Conservation (phyloP, 1,140 invertebrate species). For the Papilio helenus region DNA sequence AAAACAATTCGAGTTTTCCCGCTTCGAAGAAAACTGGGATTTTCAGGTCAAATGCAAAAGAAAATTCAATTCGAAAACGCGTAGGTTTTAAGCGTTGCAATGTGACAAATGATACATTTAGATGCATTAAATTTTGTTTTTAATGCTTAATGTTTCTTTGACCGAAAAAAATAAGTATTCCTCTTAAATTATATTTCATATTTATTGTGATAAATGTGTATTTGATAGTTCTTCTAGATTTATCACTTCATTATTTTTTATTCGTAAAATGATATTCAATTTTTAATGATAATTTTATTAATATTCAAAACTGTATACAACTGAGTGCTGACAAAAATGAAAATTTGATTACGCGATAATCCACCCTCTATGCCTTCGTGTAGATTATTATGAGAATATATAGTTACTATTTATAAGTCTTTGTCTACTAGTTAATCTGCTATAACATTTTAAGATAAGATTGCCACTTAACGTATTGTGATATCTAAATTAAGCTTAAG, state of each 20-base stretch:
- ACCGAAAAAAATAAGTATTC: constrained; percentile 6
- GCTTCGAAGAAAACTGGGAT: constrained; percentile 2
- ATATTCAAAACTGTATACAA: neutral
- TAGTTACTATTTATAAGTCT: no score
- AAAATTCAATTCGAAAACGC: neutral
- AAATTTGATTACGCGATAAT: no score
- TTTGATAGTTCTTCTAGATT: constrained; percentile 1
- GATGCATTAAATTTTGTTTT: constrained; percentile 30
- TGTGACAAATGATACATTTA: constrained; percentile 30
- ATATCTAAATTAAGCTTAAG: constrained; percentile 22
- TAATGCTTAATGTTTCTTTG: constrained; percentile 9
- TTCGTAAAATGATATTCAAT: neutral
- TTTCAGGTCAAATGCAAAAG: constrained; percentile 30
- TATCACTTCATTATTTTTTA: neutral
- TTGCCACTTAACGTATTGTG: constrained; percentile 8
- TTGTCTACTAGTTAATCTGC: neutral
- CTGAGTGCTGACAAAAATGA: neutral
- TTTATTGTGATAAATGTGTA: neutral
- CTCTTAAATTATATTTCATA: constrained; percentile 4
- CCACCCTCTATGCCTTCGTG: no score
- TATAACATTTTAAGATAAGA: neutral
- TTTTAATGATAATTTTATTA: neutral
- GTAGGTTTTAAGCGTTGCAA: constrained; percentile 31
- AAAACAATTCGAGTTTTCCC: constrained; percentile 22
- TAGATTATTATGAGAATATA: no score